phyloP scores from a whole-genome alignment of 2,888 invertebrate species.

The Gibbula magus region DNA sequence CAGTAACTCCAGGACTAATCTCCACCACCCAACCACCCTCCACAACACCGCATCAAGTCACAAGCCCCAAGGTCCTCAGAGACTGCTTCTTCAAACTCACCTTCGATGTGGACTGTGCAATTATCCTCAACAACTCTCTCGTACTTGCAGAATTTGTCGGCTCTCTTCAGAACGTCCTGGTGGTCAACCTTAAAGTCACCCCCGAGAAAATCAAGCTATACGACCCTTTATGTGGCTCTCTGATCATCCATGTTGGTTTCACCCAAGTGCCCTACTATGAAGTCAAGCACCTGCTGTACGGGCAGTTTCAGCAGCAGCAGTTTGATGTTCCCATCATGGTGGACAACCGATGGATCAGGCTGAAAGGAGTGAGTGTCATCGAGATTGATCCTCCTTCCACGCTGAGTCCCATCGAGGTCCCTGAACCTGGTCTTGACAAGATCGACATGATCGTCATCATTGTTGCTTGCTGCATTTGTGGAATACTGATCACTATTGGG shows the following conservation, averaged over 20 bases:
- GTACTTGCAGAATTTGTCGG: conserved; percentile 43
- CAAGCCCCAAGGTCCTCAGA: neutral
- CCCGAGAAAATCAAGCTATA: conserved; percentile 36
- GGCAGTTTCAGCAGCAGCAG: conserved; percentile 17
- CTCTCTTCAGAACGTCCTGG: conserved; percentile 39
- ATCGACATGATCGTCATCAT: conserved; percentile 60
- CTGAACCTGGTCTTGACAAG: conserved; percentile 41
- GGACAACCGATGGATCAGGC: conserved; percentile 36
- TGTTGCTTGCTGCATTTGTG: conserved; percentile 54
- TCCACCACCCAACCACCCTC: neutral
- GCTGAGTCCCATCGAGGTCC: conserved; percentile 15
- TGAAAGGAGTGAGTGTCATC: conserved; percentile 28
- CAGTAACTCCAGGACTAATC: neutral
- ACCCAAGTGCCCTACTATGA: conserved; percentile 28
- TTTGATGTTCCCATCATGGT: conserved; percentile 43
- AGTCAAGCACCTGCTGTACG: conserved; percentile 16
- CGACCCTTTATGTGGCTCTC: conserved; percentile 39
- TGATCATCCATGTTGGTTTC: conserved; percentile 34
- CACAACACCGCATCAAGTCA: neutral
- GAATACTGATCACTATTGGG: conserved; percentile 51
- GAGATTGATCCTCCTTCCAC: conserved; percentile 28
- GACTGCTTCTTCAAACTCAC: conserved; percentile 31
- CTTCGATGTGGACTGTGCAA: conserved; percentile 36
- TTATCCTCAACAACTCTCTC: conserved; percentile 35
- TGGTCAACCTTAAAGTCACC: conserved; percentile 30